These are phyloP conservation scores for Notodonta ziczac DNA, from an alignment of 2,888 invertebrate genomes.

Conservation along the genomic window DNA sequence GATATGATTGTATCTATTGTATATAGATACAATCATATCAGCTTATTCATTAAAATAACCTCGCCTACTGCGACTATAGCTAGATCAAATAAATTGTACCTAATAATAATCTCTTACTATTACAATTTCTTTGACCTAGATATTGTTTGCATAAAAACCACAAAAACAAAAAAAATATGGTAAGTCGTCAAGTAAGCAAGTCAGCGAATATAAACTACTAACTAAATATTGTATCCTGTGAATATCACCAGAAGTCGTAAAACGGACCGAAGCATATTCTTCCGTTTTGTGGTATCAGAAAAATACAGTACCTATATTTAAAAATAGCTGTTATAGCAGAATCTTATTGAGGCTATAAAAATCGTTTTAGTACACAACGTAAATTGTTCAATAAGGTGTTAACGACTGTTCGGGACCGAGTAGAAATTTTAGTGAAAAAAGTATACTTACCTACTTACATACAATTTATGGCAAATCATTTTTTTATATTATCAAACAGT, in stretches of 20 bases:
- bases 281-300: constrained; percentile 1
- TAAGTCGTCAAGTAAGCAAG: no score
- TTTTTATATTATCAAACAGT: neutral
- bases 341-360: constrained; percentile 18
- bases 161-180: no score
- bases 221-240: neutral
- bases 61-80: no score
- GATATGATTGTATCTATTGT: no score
- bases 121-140: no score
- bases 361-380: constrained; percentile 13
- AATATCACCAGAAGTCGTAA: neutral
- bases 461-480: neutral
- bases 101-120: no score
- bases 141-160: no score
- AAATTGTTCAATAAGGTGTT: constrained; percentile 31
- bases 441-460: no score
- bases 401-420: constrained; percentile 11
- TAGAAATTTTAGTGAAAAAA: neutral
- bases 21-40: no score
- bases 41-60: no score
- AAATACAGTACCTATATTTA: neutral
- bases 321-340: neutral
- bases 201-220: no score
- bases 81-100: no score
- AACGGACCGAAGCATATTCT: neutral